phyloP scores from a whole-genome alignment of 2,888 invertebrate species.

The Melipona beecheii region DNA sequence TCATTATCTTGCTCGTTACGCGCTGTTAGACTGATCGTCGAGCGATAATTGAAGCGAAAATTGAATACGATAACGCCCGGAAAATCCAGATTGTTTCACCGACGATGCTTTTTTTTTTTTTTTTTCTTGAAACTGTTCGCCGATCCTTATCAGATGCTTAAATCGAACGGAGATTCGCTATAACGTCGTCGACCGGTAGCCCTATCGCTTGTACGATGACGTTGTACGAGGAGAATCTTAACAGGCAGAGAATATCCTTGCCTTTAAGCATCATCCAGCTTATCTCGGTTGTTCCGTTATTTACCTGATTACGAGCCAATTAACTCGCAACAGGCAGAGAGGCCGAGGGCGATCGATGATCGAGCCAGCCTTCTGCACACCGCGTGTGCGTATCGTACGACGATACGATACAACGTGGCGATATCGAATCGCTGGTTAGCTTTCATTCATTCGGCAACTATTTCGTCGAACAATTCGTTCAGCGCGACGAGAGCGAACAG shows the following conservation, averaged over 20 bases:
- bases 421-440: constrained; percentile 24
- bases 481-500: constrained; percentile 34
- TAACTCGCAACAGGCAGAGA: constrained; percentile 39
- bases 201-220: constrained; percentile 23
- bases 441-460: constrained; percentile 32
- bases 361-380: constrained; percentile 10
- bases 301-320: constrained; percentile 57
- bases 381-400: constrained; percentile 17
- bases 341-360: constrained; percentile 50
- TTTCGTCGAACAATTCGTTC: constrained; percentile 38
- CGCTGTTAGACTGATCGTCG: constrained; percentile 4
- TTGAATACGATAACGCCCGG: constrained; percentile 3
- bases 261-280: constrained; percentile 10
- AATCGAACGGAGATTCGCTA: constrained; percentile 16
- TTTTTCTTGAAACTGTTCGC: not conserved
- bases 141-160: constrained; percentile 16
- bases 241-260: constrained; percentile 16
- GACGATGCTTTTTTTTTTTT: not conserved
- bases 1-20: constrained; percentile 25
- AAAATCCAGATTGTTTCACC: not conserved
- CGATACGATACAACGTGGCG: constrained; percentile 20
- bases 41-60: constrained; percentile 23
- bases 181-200: not conserved
- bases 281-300: constrained; percentile 53
- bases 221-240: constrained; percentile 41